phyloP scores from a whole-genome alignment of 2,797 vertebrate species.

The Ctenopoma kingsleyae region DNA sequence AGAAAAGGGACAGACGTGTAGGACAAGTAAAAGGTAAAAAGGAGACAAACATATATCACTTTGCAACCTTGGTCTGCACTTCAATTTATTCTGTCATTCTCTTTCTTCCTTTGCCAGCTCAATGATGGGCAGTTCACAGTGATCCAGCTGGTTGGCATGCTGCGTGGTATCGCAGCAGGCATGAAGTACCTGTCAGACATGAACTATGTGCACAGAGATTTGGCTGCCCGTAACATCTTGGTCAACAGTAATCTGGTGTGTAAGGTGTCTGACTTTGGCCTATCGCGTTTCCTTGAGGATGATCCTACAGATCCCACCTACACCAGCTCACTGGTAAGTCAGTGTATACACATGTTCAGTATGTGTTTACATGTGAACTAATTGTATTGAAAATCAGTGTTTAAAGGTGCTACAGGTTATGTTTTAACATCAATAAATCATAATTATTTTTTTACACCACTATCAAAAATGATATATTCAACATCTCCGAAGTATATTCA shows the following conservation, averaged over 20 bases:
- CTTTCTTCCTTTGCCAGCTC: slow-evolving; percentile 82
- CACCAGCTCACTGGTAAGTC: slow-evolving; percentile 95
- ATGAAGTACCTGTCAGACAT: slow-evolving; percentile 99
- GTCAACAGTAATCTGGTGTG: slow-evolving; percentile 99
- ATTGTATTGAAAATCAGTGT: slow-evolving; percentile 35
- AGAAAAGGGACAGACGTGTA: slow-evolving; percentile 23
- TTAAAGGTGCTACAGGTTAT: slow-evolving; percentile 35
- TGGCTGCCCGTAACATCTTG: slow-evolving; percentile 97
- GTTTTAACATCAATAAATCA: slow-evolving; percentile 48
- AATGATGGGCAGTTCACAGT: slow-evolving; percentile 99
- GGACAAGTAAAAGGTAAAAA: slow-evolving; percentile 24
- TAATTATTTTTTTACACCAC: not conserved
- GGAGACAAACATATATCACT: slow-evolving; percentile 8
- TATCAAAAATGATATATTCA: slow-evolving; percentile 12
- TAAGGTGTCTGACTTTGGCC: slow-evolving; percentile 98
- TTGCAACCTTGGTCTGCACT: slow-evolving; percentile 42
- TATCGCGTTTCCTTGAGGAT: slow-evolving; percentile 96
- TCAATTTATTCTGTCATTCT: slow-evolving; percentile 37
- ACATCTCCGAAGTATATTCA: no score
- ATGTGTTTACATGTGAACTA: slow-evolving; percentile 11
- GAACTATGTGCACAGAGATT: slow-evolving; percentile 98
- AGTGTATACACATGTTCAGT: not conserved
- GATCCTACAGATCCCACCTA: slow-evolving; percentile 96
- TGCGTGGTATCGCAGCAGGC: slow-evolving; percentile 95
- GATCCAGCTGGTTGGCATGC: slow-evolving; percentile 97